Base-by-base conservation (phyloP, 2,888 invertebrate species). In the Luperina nickerlii region DNA sequence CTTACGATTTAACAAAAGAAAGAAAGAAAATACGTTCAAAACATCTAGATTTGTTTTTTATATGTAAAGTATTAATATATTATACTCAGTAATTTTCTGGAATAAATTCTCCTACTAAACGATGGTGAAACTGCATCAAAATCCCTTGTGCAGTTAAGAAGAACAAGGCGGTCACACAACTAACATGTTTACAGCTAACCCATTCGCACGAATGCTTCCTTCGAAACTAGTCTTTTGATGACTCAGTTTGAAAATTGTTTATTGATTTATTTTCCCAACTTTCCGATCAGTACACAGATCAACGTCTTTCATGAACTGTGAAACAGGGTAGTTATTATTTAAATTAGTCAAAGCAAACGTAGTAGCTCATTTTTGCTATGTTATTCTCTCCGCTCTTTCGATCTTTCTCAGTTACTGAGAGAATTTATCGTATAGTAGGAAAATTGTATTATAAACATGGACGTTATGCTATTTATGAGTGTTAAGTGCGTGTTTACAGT, bases 401-500 rank as follows among this genome's bases (percentile, higher is more conserved):
- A 38, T 54, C 3, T 27, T 42, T 5, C 13, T 2, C 24, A 20
- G 20, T 57, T 48, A 69, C 66, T 27, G 24, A 54, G 67, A 74
- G 8, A 32, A 70, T 24, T 38, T n/a, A 63, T 38, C 7, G 20
- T 42, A 20, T 2, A 54, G 0, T 24, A 32, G 60, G 27, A 79
- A 75, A 76, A 57, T 67, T 74, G 72, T 75, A 57, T 70, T 68
- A 51, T 75, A 78, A 71, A 88, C 68, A 74, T 54, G 51, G 20
- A 67, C 69, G 60, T 45, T 66, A 63, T 78, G 65, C 51, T 80
- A 72, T 79, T 65, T 79, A 57, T 45, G 66, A 78, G 60, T 65
- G 68, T 77, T 67, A n/a, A 54, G 69, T 77, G 77, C 70, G 76
- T 88, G 81, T 85, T 75, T 72, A 67, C 75, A 57, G 32, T 77